Conservation (phyloP, 1,140 invertebrate species). For the Megathymus violae region DNA sequence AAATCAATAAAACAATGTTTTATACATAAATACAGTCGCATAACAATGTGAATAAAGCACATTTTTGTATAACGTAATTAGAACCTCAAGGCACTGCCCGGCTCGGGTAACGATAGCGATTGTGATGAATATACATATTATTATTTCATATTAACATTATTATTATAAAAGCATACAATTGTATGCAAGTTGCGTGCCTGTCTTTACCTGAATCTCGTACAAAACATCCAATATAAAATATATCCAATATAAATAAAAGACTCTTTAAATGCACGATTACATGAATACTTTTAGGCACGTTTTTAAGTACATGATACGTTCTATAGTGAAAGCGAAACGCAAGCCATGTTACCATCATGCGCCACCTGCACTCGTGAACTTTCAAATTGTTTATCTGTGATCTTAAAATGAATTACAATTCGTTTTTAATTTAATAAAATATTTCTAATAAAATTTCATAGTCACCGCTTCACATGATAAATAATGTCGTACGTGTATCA, state of each 20-base stretch:
- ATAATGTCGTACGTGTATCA: too few relatives aligned
- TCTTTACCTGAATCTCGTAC: neutral
- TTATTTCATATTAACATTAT: neutral
- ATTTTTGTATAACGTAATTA: neutral
- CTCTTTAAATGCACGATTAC: neutral
- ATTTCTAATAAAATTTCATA: too few relatives aligned
- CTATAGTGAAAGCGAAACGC: too few relatives aligned
- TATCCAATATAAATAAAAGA: neutral
- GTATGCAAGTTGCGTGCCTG: neutral
- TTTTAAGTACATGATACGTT: conserved; percentile 6
- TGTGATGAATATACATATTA: neutral
- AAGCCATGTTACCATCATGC: too few relatives aligned
- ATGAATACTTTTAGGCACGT: conserved; percentile 5
- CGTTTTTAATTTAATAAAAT: too few relatives aligned
- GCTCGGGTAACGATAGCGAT: neutral
- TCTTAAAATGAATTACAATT: too few relatives aligned
- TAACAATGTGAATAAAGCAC: neutral
- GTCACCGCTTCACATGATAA: too few relatives aligned
- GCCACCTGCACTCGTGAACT: too few relatives aligned
- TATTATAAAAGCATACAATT: neutral
- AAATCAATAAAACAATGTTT: neutral
- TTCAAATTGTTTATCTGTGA: too few relatives aligned
- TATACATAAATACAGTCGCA: neutral
- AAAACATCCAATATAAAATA: neutral
- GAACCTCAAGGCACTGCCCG: conserved; percentile 4